phyloP scores from a whole-genome alignment of 2,888 invertebrate genomes.

The Dicycla oo region DNA sequence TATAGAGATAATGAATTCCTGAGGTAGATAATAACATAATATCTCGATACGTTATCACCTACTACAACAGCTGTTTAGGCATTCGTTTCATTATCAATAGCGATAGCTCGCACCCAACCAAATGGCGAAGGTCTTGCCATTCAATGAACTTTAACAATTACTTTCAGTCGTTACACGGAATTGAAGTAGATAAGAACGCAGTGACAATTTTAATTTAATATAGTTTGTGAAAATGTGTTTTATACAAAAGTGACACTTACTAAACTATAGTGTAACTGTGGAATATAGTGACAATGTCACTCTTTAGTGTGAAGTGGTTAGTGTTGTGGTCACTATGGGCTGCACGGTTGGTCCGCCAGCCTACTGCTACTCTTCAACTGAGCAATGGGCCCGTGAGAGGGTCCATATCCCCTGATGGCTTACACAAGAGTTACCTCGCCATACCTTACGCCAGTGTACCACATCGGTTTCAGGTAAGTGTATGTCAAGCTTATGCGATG shows the following conservation, averaged over 20 bases:
- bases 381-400: conserved; percentile 78
- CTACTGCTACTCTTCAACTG: conserved; percentile 72
- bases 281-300: conserved; percentile 22
- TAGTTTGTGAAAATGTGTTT: neutral
- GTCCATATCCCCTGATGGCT: conserved; percentile 74
- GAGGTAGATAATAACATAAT: conserved; percentile 18
- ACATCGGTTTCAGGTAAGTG: conserved; percentile 77
- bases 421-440: conserved; percentile 73
- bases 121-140: conserved; percentile 18
- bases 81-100: conserved; percentile 11
- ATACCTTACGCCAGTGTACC: conserved; percentile 81
- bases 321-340: conserved; percentile 85
- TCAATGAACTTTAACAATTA: neutral
- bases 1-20: neutral
- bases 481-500: too few relatives aligned
- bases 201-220: neutral
- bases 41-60: conserved; percentile 20
- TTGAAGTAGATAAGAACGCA: neutral
- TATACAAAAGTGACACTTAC: neutral
- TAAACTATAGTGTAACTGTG: neutral
- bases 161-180: conserved; percentile 11
- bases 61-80: conserved; percentile 29
- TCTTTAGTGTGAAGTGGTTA: conserved; percentile 73
- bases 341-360: conserved; percentile 80
- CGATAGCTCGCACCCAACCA: conserved; percentile 6